phyloP scores from a whole-genome alignment of 2,888 invertebrate species.

The Tinea pellionella region DNA sequence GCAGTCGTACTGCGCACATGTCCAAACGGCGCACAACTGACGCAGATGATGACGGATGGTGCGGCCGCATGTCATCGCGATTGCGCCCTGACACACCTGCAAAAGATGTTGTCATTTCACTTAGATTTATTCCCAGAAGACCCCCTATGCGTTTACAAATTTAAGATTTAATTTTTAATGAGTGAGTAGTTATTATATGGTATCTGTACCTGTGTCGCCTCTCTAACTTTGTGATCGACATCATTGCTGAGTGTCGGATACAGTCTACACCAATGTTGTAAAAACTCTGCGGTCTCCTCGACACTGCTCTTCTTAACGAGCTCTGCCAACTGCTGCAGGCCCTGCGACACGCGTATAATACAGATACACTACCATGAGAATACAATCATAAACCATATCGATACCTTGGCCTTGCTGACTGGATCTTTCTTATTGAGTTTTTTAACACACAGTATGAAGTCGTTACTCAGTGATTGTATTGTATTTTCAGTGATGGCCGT shows the following conservation, averaged over 20 bases:
- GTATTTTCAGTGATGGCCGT: slow-evolving; percentile 37
- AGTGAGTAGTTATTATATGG: no score
- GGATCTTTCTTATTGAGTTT: slow-evolving; percentile 92
- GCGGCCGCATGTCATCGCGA: neutral
- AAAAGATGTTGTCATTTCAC: neutral
- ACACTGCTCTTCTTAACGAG: slow-evolving; percentile 73
- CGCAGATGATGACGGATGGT: neutral
- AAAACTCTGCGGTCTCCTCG: slow-evolving; percentile 75
- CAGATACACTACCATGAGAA: no score
- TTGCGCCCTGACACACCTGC: neutral
- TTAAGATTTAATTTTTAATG: no score
- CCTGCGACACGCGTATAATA: slow-evolving; percentile 67
- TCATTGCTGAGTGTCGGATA: slow-evolving; percentile 83
- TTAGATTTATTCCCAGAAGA: no score
- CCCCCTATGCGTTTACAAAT: no score
- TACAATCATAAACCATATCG: no score
- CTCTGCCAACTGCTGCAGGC: slow-evolving; percentile 82
- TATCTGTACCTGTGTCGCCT: slow-evolving; percentile 71
- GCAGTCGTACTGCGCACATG: neutral
- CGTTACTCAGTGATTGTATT: slow-evolving; percentile 74
- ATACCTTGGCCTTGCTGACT: slow-evolving; percentile 88
- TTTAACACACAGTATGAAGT: slow-evolving; percentile 82
- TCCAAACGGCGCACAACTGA: neutral
- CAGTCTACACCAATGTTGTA: slow-evolving; percentile 86
- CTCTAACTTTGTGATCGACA: slow-evolving; percentile 85